These are phyloP conservation scores for Torymus auratus DNA, from an alignment of 2,888 invertebrate species.

Conservation along the genomic window DNA sequence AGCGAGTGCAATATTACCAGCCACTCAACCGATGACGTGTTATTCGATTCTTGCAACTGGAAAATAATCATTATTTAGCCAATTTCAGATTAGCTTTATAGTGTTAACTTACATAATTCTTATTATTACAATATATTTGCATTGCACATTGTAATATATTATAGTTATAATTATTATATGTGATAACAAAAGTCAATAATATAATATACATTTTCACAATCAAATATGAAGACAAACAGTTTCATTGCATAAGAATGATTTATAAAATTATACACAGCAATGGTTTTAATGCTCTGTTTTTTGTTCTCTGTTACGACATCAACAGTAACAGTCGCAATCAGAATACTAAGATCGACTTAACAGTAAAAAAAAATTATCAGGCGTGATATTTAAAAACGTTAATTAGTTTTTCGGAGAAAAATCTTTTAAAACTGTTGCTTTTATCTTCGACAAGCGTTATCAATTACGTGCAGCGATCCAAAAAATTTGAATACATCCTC, in stretches of 20 bases:
- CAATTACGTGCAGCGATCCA: too few relatives aligned
- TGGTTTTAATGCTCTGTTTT: background rate
- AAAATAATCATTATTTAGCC: too few relatives aligned
- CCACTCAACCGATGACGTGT: conserved; percentile 17
- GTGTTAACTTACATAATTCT: too few relatives aligned
- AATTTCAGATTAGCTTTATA: too few relatives aligned
- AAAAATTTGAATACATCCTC: too few relatives aligned
- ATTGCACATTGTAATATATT: too few relatives aligned
- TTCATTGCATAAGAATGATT: conserved; percentile 6
- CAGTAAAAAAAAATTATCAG: conserved; percentile 30
- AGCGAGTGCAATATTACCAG: conserved; percentile 24
- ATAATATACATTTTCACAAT: background rate
- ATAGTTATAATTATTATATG: too few relatives aligned
- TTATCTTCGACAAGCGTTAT: background rate
- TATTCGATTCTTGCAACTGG: background rate
- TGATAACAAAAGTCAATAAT: too few relatives aligned
- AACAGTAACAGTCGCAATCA: conserved; percentile 22
- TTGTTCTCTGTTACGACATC: conserved; percentile 19
- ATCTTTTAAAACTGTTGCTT: background rate
- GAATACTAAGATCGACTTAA: background rate
- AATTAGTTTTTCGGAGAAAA: conserved; percentile 4
- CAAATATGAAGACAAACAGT: conserved; percentile 1
- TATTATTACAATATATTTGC: too few relatives aligned
- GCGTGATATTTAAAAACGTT: background rate
- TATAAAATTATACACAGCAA: background rate